Conservation (phyloP, 2,888 invertebrate species). For the Ditula angustiorana region DNA sequence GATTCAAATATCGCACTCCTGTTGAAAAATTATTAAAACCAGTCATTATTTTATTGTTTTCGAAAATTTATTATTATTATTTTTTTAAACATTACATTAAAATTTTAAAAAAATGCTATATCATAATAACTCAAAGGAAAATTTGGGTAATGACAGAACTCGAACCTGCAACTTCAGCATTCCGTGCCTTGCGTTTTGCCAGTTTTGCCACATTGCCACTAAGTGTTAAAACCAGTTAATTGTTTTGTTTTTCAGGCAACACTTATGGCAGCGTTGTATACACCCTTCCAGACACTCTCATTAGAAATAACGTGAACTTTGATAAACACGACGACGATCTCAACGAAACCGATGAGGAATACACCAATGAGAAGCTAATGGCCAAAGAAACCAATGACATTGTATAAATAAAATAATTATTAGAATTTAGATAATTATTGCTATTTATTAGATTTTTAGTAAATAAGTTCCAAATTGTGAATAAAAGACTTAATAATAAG, state of each 20-base stretch:
- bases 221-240: no score
- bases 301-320: slow-evolving; percentile 33
- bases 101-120: no score
- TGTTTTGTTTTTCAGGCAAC: slow-evolving; percentile 16
- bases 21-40: no score
- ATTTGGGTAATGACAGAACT: no score
- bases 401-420: slow-evolving; percentile 11
- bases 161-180: no score
- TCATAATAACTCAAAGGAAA: no score
- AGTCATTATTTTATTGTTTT: no score
- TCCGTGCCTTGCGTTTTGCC: no score
- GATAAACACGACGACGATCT: slow-evolving; percentile 27
- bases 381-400: slow-evolving; percentile 4
- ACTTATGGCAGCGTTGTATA: slow-evolving; percentile 55
- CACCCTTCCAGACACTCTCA: slow-evolving; percentile 53
- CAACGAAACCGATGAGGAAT: slow-evolving; percentile 39
- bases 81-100: no score
- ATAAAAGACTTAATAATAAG: background rate
- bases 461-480: background rate
- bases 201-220: no score
- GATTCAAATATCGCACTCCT: no score
- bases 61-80: no score
- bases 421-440: background rate
- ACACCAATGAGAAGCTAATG: slow-evolving; percentile 43
- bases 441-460: slow-evolving; percentile 3